These are phyloP conservation scores for Homarus americanus DNA, from an alignment of 1,140 invertebrate species.

Conservation along the genomic window DNA sequence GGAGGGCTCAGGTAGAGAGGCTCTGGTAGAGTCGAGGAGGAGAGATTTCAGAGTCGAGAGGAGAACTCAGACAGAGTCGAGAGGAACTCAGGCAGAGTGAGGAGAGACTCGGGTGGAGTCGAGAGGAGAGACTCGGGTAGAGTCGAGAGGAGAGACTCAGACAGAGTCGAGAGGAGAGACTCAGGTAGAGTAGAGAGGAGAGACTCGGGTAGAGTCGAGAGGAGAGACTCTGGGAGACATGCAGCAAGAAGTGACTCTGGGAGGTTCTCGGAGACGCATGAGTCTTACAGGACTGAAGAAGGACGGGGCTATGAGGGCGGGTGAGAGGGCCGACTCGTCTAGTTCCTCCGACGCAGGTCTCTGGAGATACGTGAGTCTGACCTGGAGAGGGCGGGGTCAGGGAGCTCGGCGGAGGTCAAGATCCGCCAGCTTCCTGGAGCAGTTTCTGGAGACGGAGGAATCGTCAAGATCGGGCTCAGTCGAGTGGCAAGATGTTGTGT, in stretches of 20 bases:
- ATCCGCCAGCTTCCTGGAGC: slow-evolving; percentile 15
- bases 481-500: slow-evolving; percentile 51
- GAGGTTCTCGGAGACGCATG: neutral
- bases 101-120: slow-evolving; percentile 10
- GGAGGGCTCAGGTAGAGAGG: neutral
- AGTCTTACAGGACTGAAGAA: neutral
- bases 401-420: neutral
- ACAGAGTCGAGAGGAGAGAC: neutral
- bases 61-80: neutral
- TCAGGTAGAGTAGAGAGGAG: slow-evolving; percentile 7
- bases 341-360: neutral
- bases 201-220: neutral
- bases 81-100: neutral
- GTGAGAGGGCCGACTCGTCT: neutral
- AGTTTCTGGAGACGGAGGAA: slow-evolving; percentile 32
- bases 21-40: slow-evolving; percentile 4
- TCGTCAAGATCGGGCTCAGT: slow-evolving; percentile 20
- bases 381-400: neutral
- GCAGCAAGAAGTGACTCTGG: slow-evolving; percentile 21
- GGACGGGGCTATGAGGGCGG: neutral
- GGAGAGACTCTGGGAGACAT: slow-evolving; percentile 4
- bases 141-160: slow-evolving; percentile 1
- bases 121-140: neutral
- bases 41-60: neutral
- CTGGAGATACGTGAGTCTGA: neutral